These are phyloP conservation scores for Griposia aprilina DNA, from an alignment of 2,888 invertebrate species.

Conservation along the genomic window DNA sequence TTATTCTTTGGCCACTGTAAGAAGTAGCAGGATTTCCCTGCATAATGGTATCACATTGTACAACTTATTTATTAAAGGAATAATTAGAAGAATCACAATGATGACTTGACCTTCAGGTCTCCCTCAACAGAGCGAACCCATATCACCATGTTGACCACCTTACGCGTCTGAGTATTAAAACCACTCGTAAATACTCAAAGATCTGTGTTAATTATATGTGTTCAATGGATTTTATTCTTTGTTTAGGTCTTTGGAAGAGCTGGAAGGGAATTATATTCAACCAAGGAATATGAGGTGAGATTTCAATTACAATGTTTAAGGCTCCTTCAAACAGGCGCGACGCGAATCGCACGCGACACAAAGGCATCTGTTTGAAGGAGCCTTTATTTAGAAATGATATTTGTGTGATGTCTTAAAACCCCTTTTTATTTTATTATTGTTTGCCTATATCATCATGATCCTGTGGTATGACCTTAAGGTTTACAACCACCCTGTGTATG, in stretches of 20 bases:
- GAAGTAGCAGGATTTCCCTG: not conserved
- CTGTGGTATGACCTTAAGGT: too few species aligned
- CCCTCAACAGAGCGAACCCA: conserved; percentile 29
- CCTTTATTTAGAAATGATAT: not conserved
- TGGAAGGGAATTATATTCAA: not conserved
- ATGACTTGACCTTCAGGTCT: conserved; percentile 66
- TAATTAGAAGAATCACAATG: not conserved
- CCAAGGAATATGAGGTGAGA: not conserved
- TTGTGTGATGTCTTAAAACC: not conserved
- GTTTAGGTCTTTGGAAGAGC: conserved; percentile 5
- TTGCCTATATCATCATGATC: not conserved
- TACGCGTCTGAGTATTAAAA: conserved; percentile 74
- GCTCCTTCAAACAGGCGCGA: too few species aligned
- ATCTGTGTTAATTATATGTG: not conserved
- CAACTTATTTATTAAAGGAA: not conserved
- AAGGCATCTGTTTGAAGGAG: too few species aligned
- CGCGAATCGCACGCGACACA: too few species aligned
- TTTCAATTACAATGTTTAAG: not conserved
- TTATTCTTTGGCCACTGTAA: not conserved
- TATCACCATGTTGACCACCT: conserved; percentile 81
- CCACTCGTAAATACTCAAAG: not conserved
- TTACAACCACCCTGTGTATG: not conserved
- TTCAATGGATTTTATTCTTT: conserved; percentile 12
- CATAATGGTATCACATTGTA: not conserved
- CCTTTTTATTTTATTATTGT: not conserved